These are phyloP conservation scores for Stegana nigrithorax DNA, from an alignment of 2,888 invertebrate genomes.

Conservation along the genomic window DNA sequence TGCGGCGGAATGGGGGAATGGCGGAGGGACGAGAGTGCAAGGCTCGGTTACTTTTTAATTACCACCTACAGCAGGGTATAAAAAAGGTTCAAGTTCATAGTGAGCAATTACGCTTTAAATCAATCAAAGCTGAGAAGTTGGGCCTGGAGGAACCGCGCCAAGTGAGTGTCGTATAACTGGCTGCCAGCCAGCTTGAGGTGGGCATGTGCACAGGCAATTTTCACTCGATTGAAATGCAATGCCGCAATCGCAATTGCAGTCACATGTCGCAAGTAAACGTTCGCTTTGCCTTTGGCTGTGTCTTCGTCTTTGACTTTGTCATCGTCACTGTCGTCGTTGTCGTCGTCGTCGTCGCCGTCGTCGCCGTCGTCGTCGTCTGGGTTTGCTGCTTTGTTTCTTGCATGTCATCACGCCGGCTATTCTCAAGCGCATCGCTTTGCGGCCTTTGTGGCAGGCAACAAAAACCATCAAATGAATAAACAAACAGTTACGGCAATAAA, in stretches of 20 bases:
- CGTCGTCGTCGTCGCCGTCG: not conserved
- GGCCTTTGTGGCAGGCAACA: slow-evolving; percentile 5
- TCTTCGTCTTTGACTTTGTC: too few species aligned
- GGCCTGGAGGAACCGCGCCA: not conserved
- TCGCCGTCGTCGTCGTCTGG: slow-evolving; percentile 21
- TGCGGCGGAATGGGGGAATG: too few species aligned
- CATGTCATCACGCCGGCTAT: too few species aligned
- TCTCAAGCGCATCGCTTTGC: too few species aligned
- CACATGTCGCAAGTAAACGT: not conserved
- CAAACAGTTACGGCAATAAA: not conserved
- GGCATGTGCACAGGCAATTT: slow-evolving; percentile 4
- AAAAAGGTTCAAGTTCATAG: not conserved
- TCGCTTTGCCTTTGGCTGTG: not conserved
- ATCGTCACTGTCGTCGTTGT: not conserved
- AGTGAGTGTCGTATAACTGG: not conserved
- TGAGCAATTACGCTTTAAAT: slow-evolving; percentile 8
- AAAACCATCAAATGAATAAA: not conserved
- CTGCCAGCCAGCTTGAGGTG: not conserved
- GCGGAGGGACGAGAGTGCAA: too few species aligned
- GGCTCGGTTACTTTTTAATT: not conserved
- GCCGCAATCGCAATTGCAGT: not conserved
- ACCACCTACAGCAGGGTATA: slow-evolving; percentile 11
- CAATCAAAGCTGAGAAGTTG: slow-evolving; percentile 9
- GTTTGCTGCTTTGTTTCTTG: slow-evolving; percentile 34
- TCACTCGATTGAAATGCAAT: slow-evolving; percentile 30